Evolutionary conservation across 2,888 invertebrate species (phyloP).

Genomic region (Tiliacea citrago): DNA sequence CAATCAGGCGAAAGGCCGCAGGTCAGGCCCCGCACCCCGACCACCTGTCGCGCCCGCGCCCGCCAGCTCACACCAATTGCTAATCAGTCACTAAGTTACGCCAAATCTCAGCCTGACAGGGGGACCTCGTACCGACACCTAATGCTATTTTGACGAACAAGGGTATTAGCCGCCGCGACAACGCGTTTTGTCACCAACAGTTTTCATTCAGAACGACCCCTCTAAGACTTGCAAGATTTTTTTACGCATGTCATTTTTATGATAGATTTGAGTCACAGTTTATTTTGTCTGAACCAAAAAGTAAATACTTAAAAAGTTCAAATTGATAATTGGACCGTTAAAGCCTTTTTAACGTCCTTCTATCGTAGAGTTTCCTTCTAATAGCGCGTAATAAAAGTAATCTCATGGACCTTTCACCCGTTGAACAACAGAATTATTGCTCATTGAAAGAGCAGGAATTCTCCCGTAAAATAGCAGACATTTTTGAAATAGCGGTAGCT

Average conservation of each 20-base stretch:
- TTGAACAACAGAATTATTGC: slow-evolving; percentile 84
- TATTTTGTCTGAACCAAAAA: not conserved
- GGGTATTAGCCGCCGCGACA: slow-evolving; percentile 78
- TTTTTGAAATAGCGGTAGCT: slow-evolving; percentile 87
- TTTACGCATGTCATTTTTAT: slow-evolving; percentile 4
- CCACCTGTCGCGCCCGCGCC: slow-evolving; percentile 89
- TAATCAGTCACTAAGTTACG: slow-evolving; percentile 90
- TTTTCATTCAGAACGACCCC: slow-evolving; percentile 54
- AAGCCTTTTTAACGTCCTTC: slow-evolving; percentile 36
- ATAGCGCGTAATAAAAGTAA: slow-evolving; percentile 79
- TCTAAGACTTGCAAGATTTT: slow-evolving; percentile 8
- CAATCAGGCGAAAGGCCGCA: slow-evolving; percentile 84
- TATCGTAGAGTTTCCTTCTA: slow-evolving; percentile 60
- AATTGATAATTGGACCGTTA: slow-evolving; percentile 21
- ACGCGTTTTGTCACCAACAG: slow-evolving; percentile 70
- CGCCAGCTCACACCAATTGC: slow-evolving; percentile 86
- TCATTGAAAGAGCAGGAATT: slow-evolving; percentile 82
- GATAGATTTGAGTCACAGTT: not conserved
- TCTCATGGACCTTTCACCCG: slow-evolving; percentile 76
- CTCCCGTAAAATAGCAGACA: slow-evolving; percentile 85
- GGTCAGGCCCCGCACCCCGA: slow-evolving; percentile 82
- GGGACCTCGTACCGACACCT: slow-evolving; percentile 76
- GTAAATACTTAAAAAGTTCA: not conserved
- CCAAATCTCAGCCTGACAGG: slow-evolving; percentile 87
- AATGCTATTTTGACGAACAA: slow-evolving; percentile 87